Conservation (phyloP, 1,140 invertebrate species). For the Helicoverpa armigera region DNA sequence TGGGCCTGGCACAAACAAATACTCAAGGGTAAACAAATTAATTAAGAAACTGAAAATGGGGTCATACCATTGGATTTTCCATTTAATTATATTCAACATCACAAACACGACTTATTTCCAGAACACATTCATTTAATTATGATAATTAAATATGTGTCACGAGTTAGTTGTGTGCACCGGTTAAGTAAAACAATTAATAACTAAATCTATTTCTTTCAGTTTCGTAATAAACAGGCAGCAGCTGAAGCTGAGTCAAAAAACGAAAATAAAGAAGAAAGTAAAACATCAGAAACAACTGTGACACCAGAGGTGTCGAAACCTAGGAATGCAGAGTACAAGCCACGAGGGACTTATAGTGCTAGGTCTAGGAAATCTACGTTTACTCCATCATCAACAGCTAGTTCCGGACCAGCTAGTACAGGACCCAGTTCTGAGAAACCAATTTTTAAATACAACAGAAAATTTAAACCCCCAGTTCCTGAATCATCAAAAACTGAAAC, state of each 20-base stretch:
- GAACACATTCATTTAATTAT: not conserved
- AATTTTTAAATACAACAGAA: slow-evolving; percentile 75
- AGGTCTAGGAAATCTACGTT: slow-evolving; percentile 68
- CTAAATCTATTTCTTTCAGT: slow-evolving; percentile 55
- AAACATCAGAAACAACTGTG: slow-evolving; percentile 55
- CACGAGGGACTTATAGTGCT: slow-evolving; percentile 66
- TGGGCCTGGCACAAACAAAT: slow-evolving; percentile 72
- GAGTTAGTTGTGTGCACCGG: not conserved
- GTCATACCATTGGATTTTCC: not conserved
- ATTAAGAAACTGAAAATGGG: not conserved
- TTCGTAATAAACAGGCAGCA: slow-evolving; percentile 58
- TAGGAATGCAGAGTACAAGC: slow-evolving; percentile 65
- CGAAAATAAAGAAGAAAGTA: slow-evolving; percentile 56
- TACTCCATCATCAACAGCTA: slow-evolving; percentile 57
- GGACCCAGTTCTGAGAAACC: slow-evolving; percentile 63
- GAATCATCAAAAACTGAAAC: slow-evolving; percentile 60
- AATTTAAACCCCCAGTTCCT: slow-evolving; percentile 71
- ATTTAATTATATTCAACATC: not conserved
- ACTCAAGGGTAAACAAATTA: slow-evolving; percentile 74
- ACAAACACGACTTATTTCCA: slow-evolving; percentile 9
- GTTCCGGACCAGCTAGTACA: slow-evolving; percentile 41
- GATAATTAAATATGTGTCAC: not conserved
- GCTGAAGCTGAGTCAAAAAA: slow-evolving; percentile 57
- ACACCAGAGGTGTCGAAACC: slow-evolving; percentile 56
- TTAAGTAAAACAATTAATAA: not conserved